Conservation (phyloP, 37 sponge, comb jelly and placozoan species). For the Axinella damicornis region DNA sequence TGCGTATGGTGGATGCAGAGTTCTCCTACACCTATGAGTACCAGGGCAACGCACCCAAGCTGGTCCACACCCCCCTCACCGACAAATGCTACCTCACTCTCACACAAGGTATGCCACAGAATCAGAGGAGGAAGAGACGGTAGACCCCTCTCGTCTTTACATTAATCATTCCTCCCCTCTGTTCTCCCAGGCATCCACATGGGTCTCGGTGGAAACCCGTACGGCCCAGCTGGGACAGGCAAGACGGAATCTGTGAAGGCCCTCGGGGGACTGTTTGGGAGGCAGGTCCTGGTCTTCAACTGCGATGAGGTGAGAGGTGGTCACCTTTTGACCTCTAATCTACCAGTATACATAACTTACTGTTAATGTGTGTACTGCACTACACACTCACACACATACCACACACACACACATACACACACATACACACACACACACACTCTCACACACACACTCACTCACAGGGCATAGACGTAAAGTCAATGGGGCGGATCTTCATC, state of each 20-base stretch:
- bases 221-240: conserved; percentile 99
- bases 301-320: conserved; percentile 92
- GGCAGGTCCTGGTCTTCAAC: conserved; percentile 99
- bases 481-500: conserved; percentile 98
- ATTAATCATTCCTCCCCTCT: too few relatives aligned
- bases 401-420: too few relatives aligned
- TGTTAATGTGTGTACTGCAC: background rate
- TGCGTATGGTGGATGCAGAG: conserved; percentile 94
- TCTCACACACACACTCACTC: background rate
- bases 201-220: conserved; percentile 99
- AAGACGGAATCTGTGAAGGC: conserved; percentile 99
- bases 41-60: conserved; percentile 97
- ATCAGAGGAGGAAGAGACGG: too few relatives aligned
- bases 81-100: conserved; percentile 99
- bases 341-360: too few relatives aligned
- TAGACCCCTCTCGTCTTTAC: too few relatives aligned
- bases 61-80: conserved; percentile 98
- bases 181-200: conserved; percentile 77
- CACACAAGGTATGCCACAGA: conserved; percentile 83
- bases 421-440: too few relatives aligned
- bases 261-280: conserved; percentile 92
- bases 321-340: too few relatives aligned
- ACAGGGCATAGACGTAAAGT: conserved; percentile 96
- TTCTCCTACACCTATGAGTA: conserved; percentile 98
- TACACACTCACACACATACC: background rate